phyloP scores from a whole-genome alignment of 2,797 vertebrate species.

The Zenarchopterus dispar region DNA sequence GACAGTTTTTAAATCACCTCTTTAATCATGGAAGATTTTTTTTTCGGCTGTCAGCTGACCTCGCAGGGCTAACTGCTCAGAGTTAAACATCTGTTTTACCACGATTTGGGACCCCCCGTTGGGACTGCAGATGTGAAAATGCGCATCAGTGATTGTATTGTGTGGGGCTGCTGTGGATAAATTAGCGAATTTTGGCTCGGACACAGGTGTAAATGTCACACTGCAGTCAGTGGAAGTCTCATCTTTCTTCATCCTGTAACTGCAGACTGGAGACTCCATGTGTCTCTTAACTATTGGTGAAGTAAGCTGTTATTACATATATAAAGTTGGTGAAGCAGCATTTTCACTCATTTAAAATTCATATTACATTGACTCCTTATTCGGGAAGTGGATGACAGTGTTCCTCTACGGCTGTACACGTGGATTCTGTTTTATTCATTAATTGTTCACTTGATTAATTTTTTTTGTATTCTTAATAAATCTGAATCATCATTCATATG shows the following conservation, averaged over 20 bases:
- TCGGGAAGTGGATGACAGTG: too few relatives aligned
- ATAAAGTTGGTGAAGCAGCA: too few relatives aligned
- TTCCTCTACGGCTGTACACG: too few relatives aligned
- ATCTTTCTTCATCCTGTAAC: slow-evolving; percentile 19
- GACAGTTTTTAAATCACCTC: neutral
- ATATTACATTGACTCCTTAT: too few relatives aligned
- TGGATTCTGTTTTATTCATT: neutral
- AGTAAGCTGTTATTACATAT: too few relatives aligned
- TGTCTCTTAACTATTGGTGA: neutral
- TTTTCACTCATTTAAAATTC: too few relatives aligned
- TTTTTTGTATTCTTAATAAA: neutral
- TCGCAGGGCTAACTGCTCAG: neutral
- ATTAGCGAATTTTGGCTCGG: neutral
- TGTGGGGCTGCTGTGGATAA: neutral
- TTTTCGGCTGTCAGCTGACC: neutral
- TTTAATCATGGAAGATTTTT: slow-evolving; percentile 10
- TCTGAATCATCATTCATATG: neutral
- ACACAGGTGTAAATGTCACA: slow-evolving; percentile 10
- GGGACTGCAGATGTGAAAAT: neutral
- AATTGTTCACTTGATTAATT: neutral
- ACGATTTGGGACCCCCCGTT: neutral
- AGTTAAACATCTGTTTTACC: slow-evolving; percentile 5
- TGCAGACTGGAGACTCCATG: slow-evolving; percentile 7
- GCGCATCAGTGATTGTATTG: neutral
- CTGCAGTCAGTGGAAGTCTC: slow-evolving; percentile 12